Conservation (phyloP, 2,113 vertebrate genomes). For the Poeciliopsis occidentalis region DNA sequence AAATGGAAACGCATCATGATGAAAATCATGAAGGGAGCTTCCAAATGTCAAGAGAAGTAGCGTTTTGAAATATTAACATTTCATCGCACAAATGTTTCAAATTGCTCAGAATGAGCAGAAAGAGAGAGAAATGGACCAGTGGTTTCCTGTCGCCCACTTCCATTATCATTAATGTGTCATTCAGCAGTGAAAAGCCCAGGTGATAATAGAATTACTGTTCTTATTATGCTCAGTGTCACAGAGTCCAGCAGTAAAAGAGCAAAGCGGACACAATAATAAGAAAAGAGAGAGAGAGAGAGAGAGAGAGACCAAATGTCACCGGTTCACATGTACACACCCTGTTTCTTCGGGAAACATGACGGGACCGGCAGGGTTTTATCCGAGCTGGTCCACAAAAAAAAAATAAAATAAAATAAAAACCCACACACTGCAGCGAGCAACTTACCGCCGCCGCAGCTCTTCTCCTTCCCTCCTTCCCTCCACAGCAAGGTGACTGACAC, state of each 20-base stretch:
- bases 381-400: constrained; percentile 2
- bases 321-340: constrained; percentile 64
- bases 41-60: constrained; percentile 3
- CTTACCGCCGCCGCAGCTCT: constrained; percentile 26
- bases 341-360: constrained; percentile 52
- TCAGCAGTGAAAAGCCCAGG: constrained; percentile 56
- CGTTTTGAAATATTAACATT: constrained; percentile 69
- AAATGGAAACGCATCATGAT: constrained; percentile 57
- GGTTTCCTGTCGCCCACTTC: constrained; percentile 42
- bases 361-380: constrained; percentile 27
- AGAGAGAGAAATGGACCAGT: constrained; percentile 44
- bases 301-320: constrained; percentile 58
- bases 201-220: constrained; percentile 62
- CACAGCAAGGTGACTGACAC: constrained; percentile 49
- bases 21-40: constrained; percentile 50
- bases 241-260: constrained; percentile 40
- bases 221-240: constrained; percentile 54
- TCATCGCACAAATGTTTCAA: constrained; percentile 43
- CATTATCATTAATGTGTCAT: constrained; percentile 53
- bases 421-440: constrained; percentile 34
- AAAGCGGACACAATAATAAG: constrained; percentile 36
- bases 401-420: constrained; percentile 21
- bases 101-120: constrained; percentile 22
- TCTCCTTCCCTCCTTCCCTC: constrained; percentile 8
- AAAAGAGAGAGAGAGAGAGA: constrained; percentile 21